phyloP scores from a whole-genome alignment of 2,888 invertebrate species.

The Glaucopsyche alexis region DNA sequence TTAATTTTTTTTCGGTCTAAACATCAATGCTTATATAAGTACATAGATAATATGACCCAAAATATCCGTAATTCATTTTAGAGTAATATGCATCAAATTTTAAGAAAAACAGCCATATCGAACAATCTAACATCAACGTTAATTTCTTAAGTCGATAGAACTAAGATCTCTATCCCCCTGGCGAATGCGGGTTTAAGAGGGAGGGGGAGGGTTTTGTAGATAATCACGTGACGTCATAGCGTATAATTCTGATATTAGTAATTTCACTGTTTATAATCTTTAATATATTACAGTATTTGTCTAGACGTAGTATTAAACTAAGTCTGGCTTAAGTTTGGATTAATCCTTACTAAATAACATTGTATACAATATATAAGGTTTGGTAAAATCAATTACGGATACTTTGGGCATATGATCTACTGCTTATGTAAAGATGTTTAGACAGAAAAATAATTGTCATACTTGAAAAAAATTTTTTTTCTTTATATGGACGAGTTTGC shows the following conservation, averaged over 20 bases:
- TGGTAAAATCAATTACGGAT: too few relatives aligned
- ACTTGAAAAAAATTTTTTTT: too few relatives aligned
- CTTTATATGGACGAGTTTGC: too few relatives aligned
- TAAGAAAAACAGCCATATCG: neutral
- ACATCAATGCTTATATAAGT: too few relatives aligned
- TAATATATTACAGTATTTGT: neutral
- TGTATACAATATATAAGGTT: neutral
- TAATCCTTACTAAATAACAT: neutral
- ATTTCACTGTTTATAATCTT: neutral
- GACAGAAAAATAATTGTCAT: too few relatives aligned
- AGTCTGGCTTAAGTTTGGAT: neutral
- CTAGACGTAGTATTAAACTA: neutral
- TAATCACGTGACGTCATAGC: neutral
- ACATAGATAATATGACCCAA: too few relatives aligned
- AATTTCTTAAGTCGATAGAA: conserved; percentile 10
- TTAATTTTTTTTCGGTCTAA: too few relatives aligned
- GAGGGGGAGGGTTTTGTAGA: neutral
- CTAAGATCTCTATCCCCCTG: neutral
- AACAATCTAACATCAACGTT: neutral
- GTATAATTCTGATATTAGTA: neutral
- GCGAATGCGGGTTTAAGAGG: neutral
- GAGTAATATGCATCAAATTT: too few relatives aligned
- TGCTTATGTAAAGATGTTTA: too few relatives aligned
- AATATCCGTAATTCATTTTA: too few relatives aligned
- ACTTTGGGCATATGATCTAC: too few relatives aligned